Evolutionary conservation across 1,140 invertebrate genomes (phyloP).

Genomic region (Trinorchestia longiramus): DNA sequence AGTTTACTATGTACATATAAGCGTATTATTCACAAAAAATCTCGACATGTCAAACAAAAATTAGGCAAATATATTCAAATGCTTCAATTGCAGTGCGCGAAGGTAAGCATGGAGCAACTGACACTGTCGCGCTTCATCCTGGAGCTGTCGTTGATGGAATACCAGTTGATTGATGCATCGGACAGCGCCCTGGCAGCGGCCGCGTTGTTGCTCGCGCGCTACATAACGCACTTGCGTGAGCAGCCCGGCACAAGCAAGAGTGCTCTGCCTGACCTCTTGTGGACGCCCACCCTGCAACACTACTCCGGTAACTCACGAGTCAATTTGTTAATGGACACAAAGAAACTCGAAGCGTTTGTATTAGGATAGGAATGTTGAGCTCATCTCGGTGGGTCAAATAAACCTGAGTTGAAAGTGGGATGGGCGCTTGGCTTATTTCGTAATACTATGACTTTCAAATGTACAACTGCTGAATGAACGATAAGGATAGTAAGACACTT

Average conservation of each 20-base stretch:
- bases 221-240: slow-evolving; percentile 80
- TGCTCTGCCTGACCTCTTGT: slow-evolving; percentile 68
- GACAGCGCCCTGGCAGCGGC: slow-evolving; percentile 93
- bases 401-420: background rate
- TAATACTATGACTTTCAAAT: too few species aligned
- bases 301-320: slow-evolving; percentile 79
- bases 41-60: too few species aligned
- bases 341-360: background rate
- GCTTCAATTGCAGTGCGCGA: slow-evolving; percentile 87
- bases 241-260: slow-evolving; percentile 68
- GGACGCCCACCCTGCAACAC: slow-evolving; percentile 85
- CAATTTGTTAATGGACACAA: background rate
- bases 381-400: background rate
- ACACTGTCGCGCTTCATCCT: slow-evolving; percentile 94
- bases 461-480: too few species aligned
- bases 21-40: too few species aligned
- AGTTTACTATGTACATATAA: too few species aligned
- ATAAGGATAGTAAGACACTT: too few species aligned
- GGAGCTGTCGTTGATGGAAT: slow-evolving; percentile 94
- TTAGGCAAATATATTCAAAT: too few species aligned
- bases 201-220: slow-evolving; percentile 84
- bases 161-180: slow-evolving; percentile 80
- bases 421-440: background rate
- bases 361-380: background rate
- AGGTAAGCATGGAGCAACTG: slow-evolving; percentile 89